Evolutionary conservation across 2,888 invertebrate genomes (phyloP).

Genomic region (Eristalis tenax): DNA sequence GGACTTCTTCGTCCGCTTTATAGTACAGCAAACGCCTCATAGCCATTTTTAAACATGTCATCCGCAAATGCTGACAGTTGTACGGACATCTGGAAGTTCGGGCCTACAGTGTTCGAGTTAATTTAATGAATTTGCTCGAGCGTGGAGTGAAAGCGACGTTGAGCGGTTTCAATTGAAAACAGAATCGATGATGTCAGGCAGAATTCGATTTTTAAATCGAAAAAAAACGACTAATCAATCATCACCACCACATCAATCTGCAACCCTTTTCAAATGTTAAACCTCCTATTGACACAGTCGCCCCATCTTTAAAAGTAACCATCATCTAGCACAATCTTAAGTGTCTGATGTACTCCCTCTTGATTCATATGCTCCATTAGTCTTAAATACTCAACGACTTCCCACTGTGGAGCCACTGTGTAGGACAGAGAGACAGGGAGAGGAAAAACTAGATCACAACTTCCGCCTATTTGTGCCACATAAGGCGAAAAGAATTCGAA

Average conservation of each 20-base stretch:
- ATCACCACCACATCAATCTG: background rate
- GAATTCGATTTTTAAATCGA: background rate
- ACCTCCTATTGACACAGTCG: background rate
- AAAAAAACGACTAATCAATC: background rate
- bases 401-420: background rate
- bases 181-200: too few species aligned
- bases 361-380: constrained; percentile 54
- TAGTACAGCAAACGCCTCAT: too few species aligned
- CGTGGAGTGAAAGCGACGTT: too few species aligned
- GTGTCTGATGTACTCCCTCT: background rate
- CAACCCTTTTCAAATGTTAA: constrained; percentile 18
- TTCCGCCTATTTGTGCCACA: constrained; percentile 32
- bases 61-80: too few species aligned
- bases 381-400: constrained; percentile 8
- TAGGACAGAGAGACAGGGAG: background rate
- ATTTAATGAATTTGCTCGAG: too few species aligned
- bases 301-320: background rate
- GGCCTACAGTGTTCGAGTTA: too few species aligned
- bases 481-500: constrained; percentile 51
- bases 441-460: constrained; percentile 30
- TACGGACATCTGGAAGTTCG: too few species aligned
- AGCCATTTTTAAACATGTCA: too few species aligned
- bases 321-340: constrained; percentile 1
- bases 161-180: too few species aligned
- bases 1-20: too few species aligned